Conservation (phyloP, 2,113 vertebrate genomes). For the Nesoenas mayeri region DNA sequence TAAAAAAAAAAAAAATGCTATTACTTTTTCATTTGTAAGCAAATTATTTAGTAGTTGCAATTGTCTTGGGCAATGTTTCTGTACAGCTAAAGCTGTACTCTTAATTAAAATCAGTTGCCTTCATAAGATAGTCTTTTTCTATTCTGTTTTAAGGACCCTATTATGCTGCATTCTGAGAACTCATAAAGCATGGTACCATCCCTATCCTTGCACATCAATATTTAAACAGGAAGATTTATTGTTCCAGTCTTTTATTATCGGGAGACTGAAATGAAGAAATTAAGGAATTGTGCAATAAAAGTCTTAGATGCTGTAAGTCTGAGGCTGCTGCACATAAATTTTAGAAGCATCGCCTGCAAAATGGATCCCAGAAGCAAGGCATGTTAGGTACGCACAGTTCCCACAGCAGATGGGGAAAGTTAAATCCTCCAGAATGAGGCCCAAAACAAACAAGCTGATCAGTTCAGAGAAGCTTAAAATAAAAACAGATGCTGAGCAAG, state of each 20-base stretch:
- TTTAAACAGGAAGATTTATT: neutral
- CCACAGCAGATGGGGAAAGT: neutral
- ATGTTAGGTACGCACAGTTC: neutral
- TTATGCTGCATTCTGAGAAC: neutral
- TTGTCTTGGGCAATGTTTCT: neutral
- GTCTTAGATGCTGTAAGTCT: neutral
- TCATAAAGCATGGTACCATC: neutral
- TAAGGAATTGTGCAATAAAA: neutral
- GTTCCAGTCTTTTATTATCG: neutral
- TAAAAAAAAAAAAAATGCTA: neutral
- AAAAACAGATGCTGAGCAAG: neutral
- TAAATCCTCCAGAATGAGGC: neutral
- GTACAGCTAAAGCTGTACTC: neutral
- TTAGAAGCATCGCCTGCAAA: neutral
- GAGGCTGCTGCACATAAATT: neutral
- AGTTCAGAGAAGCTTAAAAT: neutral
- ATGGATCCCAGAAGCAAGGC: neutral
- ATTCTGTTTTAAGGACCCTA: neutral
- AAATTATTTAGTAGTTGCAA: neutral
- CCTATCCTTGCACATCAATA: neutral
- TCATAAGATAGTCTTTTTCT: neutral
- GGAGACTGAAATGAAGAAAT: neutral
- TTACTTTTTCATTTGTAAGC: neutral
- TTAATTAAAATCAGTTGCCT: neutral
- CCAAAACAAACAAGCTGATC: neutral